Percentiles rank a stretch among this genome's conserved stretches.
Evolutionary conservation across 2,888 invertebrate species (phyloP).

Genomic region (Creontiades dilutus): DNA sequence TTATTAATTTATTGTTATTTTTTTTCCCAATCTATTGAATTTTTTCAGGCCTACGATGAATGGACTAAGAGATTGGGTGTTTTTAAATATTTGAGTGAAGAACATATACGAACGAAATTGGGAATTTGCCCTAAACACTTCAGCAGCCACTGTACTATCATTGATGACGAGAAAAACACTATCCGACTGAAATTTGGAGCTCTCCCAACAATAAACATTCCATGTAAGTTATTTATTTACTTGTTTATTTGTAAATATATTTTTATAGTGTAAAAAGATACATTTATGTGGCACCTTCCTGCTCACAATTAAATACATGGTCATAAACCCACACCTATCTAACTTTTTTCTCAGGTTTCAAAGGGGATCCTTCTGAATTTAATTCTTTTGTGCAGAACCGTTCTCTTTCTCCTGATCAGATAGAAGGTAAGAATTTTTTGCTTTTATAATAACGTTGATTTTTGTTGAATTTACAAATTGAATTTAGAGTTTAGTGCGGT

Average conservation of each 20-base stretch:
- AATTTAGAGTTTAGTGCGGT: no score
- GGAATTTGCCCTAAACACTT: slow-evolving; percentile 30
- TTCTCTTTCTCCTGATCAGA: not conserved
- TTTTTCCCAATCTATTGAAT: no score
- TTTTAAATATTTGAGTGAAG: not conserved
- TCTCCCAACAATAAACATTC: slow-evolving; percentile 20
- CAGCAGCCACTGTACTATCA: not conserved
- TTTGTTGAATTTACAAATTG: no score
- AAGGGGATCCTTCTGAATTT: not conserved
- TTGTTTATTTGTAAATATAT: not conserved
- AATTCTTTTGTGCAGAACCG: slow-evolving; percentile 11
- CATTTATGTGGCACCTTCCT: no score
- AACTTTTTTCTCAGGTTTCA: not conserved
- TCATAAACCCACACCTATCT: not conserved
- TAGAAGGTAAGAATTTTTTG: not conserved
- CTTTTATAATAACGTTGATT: no score
- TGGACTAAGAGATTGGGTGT: not conserved
- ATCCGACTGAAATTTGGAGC: slow-evolving; percentile 22
- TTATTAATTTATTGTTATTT: no score
- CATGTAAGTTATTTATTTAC: slow-evolving; percentile 6
- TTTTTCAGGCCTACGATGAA: not conserved
- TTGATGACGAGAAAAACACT: not conserved
- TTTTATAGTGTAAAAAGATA: no score
- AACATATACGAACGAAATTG: not conserved
- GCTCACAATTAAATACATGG: no score